Evolutionary conservation across 2,888 invertebrate species (phyloP).

Genomic region (Piscicola geometra): DNA sequence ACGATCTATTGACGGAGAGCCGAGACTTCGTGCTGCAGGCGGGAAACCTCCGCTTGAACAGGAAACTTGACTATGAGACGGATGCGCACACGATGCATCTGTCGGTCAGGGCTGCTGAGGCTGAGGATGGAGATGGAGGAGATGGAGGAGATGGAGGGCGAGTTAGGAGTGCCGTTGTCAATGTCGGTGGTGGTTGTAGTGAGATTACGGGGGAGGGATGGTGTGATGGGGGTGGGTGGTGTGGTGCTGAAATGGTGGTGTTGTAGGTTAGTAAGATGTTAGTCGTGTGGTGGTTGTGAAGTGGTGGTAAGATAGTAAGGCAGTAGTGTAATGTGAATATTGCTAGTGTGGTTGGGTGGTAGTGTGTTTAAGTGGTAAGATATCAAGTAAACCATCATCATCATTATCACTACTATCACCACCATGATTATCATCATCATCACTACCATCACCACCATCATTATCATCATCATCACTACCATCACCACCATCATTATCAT

Average conservation of each 20-base stretch:
- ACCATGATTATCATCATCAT: neutral
- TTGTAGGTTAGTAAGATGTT: no score
- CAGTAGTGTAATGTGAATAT: no score
- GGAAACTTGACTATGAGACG: conserved; percentile 94
- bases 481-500: neutral
- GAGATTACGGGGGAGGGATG: no score
- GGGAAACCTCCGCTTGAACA: conserved; percentile 88
- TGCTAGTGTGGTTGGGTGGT: no score
- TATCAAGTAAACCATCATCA: neutral
- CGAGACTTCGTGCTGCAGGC: conserved; percentile 40
- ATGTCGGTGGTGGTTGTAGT: no score
- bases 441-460: neutral
- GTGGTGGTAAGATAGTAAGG: no score
- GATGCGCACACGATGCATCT: conserved; percentile 89
- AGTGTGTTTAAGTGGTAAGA: no score
- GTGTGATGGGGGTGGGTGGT: no score
- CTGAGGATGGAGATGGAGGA: conserved; percentile 49
- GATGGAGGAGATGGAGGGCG: no score
- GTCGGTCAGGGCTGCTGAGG: conserved; percentile 86
- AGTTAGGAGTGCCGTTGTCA: no score
- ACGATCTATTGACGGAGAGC: conserved; percentile 66
- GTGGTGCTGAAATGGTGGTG: no score
- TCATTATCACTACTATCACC: neutral
- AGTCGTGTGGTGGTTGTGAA: no score
- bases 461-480: neutral